Conservation (phyloP, 2,797 vertebrate species). For the Discoglossus pictus region DNA sequence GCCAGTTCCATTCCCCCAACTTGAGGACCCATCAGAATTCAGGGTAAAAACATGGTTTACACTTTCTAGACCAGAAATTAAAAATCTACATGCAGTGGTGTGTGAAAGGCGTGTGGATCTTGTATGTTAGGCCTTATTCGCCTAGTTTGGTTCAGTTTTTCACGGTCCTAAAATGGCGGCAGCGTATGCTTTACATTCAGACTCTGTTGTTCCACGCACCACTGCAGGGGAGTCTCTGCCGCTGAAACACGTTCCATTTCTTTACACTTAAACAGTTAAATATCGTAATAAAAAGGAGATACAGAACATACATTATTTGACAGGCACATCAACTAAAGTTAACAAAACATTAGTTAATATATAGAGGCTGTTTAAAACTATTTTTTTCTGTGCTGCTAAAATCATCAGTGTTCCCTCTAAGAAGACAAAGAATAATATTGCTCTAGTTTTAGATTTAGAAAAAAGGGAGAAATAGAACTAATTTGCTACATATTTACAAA, state of each 20-base stretch:
- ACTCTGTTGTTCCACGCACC: too few relatives aligned
- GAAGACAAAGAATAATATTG: conserved; percentile 62
- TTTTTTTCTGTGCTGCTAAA: conserved; percentile 64
- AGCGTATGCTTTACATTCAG: too few relatives aligned
- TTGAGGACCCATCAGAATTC: too few relatives aligned
- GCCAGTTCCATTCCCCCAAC: too few relatives aligned
- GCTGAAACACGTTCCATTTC: conserved; percentile 43
- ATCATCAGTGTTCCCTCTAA: conserved; percentile 71
- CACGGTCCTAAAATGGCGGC: too few relatives aligned
- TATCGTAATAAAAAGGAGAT: conserved; percentile 62
- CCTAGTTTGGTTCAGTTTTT: too few relatives aligned
- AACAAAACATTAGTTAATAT: conserved; percentile 65
- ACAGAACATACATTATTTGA: conserved; percentile 66
- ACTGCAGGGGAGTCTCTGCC: too few relatives aligned
- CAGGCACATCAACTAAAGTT: conserved; percentile 59
- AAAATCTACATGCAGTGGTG: too few relatives aligned
- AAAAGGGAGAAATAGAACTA: conserved; percentile 6
- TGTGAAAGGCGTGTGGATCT: too few relatives aligned
- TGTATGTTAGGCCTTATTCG: too few relatives aligned
- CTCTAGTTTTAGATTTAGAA: conserved; percentile 51
- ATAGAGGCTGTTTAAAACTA: conserved; percentile 55
- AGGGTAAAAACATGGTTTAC: too few relatives aligned
- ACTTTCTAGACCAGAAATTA: too few relatives aligned
- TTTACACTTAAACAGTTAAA: conserved; percentile 56
- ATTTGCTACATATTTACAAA: conserved; percentile 34